Evolutionary conservation across 1,140 invertebrate species (phyloP).

Genomic region (Rhagoletis zephyria): DNA sequence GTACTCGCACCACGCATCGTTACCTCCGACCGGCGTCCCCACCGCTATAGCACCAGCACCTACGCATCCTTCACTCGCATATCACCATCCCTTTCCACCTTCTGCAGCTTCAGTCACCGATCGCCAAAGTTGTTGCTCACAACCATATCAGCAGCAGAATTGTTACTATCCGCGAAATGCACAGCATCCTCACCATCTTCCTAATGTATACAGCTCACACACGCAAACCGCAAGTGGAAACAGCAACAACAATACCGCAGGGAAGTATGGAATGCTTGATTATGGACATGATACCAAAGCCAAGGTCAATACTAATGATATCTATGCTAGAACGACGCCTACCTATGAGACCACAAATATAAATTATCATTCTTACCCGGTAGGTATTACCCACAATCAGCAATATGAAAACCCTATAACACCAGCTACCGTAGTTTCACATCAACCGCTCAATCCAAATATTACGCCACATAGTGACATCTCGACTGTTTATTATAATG

Average conservation of each 20-base stretch:
- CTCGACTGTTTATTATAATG: slow-evolving; percentile 22
- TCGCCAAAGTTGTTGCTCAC: slow-evolving; percentile 67
- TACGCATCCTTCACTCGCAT: slow-evolving; percentile 22
- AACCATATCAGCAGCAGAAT: slow-evolving; percentile 64
- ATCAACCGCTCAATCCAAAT: slow-evolving; percentile 1
- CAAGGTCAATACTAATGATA: slow-evolving; percentile 35
- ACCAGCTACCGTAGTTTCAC: neutral
- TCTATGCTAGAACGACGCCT: neutral
- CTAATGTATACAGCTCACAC: slow-evolving; percentile 10
- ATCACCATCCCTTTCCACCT: slow-evolving; percentile 40
- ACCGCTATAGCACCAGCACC: neutral
- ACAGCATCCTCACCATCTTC: slow-evolving; percentile 5
- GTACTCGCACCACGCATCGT: neutral
- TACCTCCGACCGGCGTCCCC: neutral
- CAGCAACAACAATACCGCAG: neutral
- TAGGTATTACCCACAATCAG: neutral
- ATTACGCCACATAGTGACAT: neutral
- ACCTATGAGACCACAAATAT: neutral
- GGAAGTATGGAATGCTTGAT: slow-evolving; percentile 3
- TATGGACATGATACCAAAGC: slow-evolving; percentile 56
- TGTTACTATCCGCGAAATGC: slow-evolving; percentile 64
- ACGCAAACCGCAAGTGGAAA: neutral
- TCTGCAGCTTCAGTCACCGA: neutral
- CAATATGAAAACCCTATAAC: neutral
- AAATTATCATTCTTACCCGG: slow-evolving; percentile 26